Conservation (phyloP, 2,797 vertebrate species). For the Neopelma chrysocephalum region DNA sequence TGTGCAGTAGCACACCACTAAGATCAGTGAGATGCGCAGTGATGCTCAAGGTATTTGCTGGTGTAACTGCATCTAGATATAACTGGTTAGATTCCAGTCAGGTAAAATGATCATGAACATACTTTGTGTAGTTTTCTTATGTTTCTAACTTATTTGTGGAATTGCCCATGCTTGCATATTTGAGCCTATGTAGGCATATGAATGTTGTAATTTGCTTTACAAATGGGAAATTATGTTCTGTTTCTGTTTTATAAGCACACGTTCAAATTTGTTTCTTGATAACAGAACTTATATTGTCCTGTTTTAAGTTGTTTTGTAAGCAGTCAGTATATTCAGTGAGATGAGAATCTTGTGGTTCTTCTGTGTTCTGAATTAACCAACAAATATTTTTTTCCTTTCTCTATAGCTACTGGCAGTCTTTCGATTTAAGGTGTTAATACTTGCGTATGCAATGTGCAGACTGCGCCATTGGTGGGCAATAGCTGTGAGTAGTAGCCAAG, state of each 20-base stretch:
- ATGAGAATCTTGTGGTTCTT: slow-evolving; percentile 16
- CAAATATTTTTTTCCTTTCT: slow-evolving; percentile 33
- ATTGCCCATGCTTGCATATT: neutral
- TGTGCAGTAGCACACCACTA: neutral
- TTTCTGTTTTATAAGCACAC: neutral
- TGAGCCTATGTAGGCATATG: neutral
- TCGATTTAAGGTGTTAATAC: slow-evolving; percentile 89
- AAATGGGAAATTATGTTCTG: neutral
- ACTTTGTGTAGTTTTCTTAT: neutral
- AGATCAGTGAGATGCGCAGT: neutral
- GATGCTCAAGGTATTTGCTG: neutral
- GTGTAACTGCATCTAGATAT: neutral
- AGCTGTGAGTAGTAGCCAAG: slow-evolving; percentile 82
- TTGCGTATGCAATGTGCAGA: slow-evolving; percentile 92
- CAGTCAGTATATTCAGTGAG: neutral
- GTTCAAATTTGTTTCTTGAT: neutral
- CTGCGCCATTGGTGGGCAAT: slow-evolving; percentile 96
- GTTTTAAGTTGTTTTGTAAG: neutral
- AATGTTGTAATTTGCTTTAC: neutral
- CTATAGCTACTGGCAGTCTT: slow-evolving; percentile 90
- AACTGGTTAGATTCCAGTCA: neutral
- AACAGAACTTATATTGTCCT: neutral
- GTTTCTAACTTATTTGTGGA: neutral
- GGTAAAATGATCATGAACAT: neutral
- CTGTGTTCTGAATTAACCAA: slow-evolving; percentile 55